These are phyloP conservation scores for Dipodomys ordii DNA, from an alignment of 2,113 vertebrate genomes.

Conservation along the genomic window DNA sequence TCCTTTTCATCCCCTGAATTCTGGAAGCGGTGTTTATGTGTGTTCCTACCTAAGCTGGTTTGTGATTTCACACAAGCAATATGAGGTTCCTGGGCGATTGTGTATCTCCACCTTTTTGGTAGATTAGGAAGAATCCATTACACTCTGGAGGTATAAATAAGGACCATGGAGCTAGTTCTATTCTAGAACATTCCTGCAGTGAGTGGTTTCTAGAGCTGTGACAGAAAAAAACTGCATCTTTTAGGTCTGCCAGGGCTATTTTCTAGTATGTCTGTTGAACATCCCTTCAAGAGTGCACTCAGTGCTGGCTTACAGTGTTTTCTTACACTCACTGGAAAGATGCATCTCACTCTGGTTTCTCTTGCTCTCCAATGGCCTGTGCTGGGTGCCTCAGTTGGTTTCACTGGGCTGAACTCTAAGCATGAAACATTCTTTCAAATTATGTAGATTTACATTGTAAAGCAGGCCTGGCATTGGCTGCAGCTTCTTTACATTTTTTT, in stretches of 20 bases:
- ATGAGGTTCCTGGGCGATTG: neutral
- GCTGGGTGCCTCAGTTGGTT: conserved; percentile 4
- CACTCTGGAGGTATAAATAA: neutral
- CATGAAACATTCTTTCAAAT: conserved; percentile 51
- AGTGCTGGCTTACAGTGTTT: neutral
- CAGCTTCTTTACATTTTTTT: conserved; percentile 46
- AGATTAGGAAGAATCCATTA: neutral
- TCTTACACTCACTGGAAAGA: neutral
- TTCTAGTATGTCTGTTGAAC: neutral
- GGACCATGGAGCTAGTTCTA: neutral
- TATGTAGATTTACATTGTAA: conserved; percentile 33
- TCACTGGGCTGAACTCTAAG: neutral
- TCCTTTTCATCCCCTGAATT: neutral
- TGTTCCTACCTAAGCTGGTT: neutral
- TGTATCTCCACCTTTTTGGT: neutral
- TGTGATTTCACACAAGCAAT: neutral
- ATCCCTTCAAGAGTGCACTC: neutral
- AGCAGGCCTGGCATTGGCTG: neutral
- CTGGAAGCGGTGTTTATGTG: neutral
- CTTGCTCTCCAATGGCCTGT: neutral
- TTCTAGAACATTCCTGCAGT: neutral
- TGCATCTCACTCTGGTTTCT: neutral
- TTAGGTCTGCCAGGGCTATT: neutral
- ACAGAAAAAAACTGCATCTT: neutral
- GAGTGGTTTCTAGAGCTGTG: neutral